Evolutionary conservation across 2,888 invertebrate species (phyloP), one percentile per base, ranked within the genome.

Genomic region (Melanchra persicariae): DNA sequence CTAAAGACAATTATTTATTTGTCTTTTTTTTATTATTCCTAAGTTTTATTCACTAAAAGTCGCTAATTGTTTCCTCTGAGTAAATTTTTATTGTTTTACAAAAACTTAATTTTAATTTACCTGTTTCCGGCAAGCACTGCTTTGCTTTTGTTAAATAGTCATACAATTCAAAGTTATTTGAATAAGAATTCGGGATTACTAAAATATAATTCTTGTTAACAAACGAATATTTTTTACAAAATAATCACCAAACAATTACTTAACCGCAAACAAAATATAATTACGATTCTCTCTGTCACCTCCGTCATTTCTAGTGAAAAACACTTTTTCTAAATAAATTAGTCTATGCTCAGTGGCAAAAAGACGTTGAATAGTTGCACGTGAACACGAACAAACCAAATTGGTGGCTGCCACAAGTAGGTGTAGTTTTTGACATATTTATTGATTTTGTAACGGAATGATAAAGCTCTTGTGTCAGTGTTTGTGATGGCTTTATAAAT

Each of bases 361-460:
- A 78, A 73, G 17, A 55, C 37, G 22, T 62, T 69, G 77, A 75
- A 85, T 81, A 64, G n/a, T 78, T 85, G 81, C 84, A 83, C 85
- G 81, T 54, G 49, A 83, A 66, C 79, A 82, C 82, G 82, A 82
- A 64, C 61, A 5, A 2, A 49, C 63, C 24, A 43, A 67, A 77
- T 77, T 70, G 61, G 64, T 62, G 34, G 63, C 51, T 68, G 78
- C 57, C 64, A 72, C 63, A 63, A 66, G 30, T 22, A 19, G 37
- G 60, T 60, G 71, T 67, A 63, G 22, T 43, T 49, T 64, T 71
- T 72, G 79, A 82, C 68, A 59, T 77, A 61, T 82, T 68, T 58
- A 78, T 68, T 66, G 73, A 78, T 79, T 77, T 43, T 52, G 19
- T 37, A 40, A 24, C n/a, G 37, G 24, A 63, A 40, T 51, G 43